Conservation (phyloP, 2,113 vertebrate species). For the Hepsetus odoe region DNA sequence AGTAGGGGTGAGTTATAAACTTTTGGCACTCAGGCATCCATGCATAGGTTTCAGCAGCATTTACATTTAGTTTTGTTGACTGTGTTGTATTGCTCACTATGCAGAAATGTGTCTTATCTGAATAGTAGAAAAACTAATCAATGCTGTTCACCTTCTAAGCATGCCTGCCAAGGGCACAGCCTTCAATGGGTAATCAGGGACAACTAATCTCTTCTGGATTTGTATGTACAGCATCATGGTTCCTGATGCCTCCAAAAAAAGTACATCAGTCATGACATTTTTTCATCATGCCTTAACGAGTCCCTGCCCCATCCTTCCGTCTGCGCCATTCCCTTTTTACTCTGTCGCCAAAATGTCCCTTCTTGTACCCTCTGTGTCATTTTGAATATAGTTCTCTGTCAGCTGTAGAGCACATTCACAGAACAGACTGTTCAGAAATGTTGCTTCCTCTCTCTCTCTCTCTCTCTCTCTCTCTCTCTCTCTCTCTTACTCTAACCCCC, state of each 20-base stretch:
- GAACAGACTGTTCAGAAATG: background rate
- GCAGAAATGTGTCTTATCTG: no score
- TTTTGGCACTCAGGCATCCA: no score
- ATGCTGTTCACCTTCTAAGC: no score
- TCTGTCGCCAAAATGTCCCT: constrained; percentile 33
- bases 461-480: background rate
- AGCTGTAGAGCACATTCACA: background rate
- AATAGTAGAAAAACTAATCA: no score
- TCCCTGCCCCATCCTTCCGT: constrained; percentile 18
- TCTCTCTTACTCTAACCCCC: no score
- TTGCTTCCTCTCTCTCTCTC: background rate
- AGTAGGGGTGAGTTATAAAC: no score
- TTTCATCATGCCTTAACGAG: constrained; percentile 3
- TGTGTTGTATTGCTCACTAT: no score
- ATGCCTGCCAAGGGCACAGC: background rate
- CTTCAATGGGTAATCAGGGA: background rate
- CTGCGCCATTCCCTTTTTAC: background rate
- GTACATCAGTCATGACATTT: background rate
- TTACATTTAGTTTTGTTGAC: no score
- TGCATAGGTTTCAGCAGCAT: no score
- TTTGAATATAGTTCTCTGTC: constrained; percentile 45
- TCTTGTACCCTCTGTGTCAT: constrained; percentile 50
- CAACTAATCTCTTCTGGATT: background rate
- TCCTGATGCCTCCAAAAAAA: constrained; percentile 7
- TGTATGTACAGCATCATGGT: constrained; percentile 6